Base-by-base conservation (phyloP, 2,113 vertebrate genomes). In the Elanoides forficatus region DNA sequence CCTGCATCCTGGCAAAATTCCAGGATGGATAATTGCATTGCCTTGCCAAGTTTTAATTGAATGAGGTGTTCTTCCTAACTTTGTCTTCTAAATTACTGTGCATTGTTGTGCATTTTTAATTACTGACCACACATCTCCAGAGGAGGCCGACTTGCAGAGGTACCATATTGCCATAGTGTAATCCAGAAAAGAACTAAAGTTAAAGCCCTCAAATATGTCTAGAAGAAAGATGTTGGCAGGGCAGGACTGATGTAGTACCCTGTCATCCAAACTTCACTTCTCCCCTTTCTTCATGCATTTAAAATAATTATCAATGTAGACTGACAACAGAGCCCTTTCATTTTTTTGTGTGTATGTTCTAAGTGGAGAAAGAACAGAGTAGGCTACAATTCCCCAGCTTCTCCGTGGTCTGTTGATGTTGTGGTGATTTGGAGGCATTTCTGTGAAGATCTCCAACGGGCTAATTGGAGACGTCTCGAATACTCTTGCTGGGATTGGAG, bases 31-130 rank as follows among this genome's bases (percentile, higher is more conserved):
- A 95, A 97, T 92, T 97, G 76, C 80, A 84, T 59, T 95, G 38
- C 76, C 73, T 93, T 96, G 90, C 94, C 92, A 95, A 84, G 72
- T 93, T 97, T 79, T 92, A 96, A 96, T 83, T 90, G 94, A 95
- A 95, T 67, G 56, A 93, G 55, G 75, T 94, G 74, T 79, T 88
- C 36, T 75, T 91, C 88, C 81, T 68, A 94, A 91, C 86, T 96
- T 79, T 94, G 63, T 40, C 72, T 95, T 34, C 73, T 92, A 87
- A 84, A 97, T 94, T 91, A 93, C 53, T 38, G 29, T 47, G 59
- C 59, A 48, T 85, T 95, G 63, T 80, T 76, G n/a, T 90, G 63
- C 45, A 15, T 30, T 89, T 43, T 93, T 95, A 90, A 95, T 96
- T 97, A 95, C 80, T 89, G 83, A 71, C 76, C 88, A 84, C 30